Evolutionary conservation across 2,888 invertebrate genomes (phyloP).

Genomic region (Diarsia rubi): DNA sequence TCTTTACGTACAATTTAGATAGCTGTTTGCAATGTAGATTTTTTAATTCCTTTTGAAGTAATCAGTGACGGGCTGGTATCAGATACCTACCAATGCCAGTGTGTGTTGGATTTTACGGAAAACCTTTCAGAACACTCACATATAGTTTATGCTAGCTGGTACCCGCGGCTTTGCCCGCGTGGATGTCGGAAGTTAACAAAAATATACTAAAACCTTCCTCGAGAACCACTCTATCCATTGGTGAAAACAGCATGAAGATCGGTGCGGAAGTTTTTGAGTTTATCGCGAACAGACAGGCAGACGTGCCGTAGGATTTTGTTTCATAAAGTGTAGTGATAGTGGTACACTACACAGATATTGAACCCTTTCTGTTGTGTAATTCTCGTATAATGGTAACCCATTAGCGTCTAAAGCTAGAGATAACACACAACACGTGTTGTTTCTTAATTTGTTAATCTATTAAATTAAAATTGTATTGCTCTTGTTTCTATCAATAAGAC

Average conservation of each 20-base stretch:
- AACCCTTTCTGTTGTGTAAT: neutral
- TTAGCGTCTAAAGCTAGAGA: conserved; percentile 12
- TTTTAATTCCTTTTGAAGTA: conserved; percentile 22
- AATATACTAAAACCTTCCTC: too few species aligned
- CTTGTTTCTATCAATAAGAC: neutral
- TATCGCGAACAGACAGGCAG: too few species aligned
- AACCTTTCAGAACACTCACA: conserved; percentile 18
- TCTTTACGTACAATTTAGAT: conserved; percentile 8
- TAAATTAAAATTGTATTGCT: neutral
- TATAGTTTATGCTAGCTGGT: too few species aligned
- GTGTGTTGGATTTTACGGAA: neutral
- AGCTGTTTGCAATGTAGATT: conserved; percentile 20
- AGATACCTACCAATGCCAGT: neutral
- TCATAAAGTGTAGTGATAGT: too few species aligned
- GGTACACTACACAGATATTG: too few species aligned
- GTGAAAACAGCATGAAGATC: too few species aligned
- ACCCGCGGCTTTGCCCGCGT: too few species aligned
- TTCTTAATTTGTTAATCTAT: conserved; percentile 22
- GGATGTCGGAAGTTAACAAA: too few species aligned
- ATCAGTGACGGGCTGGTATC: conserved; percentile 15
- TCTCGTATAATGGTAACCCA: neutral
- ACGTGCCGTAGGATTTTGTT: too few species aligned
- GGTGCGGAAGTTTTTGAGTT: too few species aligned
- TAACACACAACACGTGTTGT: conserved; percentile 26
- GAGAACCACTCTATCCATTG: too few species aligned